Conservation (phyloP, 1,140 invertebrate genomes). For the Calosoma granatense region DNA sequence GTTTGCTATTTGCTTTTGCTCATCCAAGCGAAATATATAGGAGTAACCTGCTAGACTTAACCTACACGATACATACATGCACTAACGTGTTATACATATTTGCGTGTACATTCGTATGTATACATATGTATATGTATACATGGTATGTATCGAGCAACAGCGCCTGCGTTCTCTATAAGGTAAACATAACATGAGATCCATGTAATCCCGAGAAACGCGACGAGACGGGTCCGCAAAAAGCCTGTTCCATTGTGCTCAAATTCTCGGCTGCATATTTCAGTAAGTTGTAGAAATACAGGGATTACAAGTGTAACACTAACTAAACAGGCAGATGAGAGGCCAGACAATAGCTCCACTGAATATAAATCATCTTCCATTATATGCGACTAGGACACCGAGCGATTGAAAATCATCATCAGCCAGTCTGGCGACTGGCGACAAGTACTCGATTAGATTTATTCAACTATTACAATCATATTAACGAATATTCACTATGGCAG, state of each 20-base stretch:
- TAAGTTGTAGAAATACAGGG: slow-evolving; percentile 22
- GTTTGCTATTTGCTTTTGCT: no score
- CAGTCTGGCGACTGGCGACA: no score
- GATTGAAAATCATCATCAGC: no score
- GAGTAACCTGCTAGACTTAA: no score
- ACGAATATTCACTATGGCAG: no score
- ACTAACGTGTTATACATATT: background rate
- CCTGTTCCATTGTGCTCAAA: slow-evolving; percentile 23
- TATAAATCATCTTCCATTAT: no score
- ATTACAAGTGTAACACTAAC: slow-evolving; percentile 16
- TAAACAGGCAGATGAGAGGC: background rate
- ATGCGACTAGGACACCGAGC: no score
- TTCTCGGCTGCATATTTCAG: slow-evolving; percentile 24
- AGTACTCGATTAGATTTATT: no score
- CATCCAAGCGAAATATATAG: no score
- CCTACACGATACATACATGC: background rate
- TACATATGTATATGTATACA: background rate
- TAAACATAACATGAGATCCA: background rate
- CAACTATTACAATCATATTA: no score
- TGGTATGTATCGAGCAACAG: background rate
- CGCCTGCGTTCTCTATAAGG: no score
- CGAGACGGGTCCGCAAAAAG: slow-evolving; percentile 1
- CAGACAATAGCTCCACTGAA: no score
- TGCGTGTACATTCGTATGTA: background rate
- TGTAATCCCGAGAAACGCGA: background rate